These are phyloP conservation scores for Sus cebifrons DNA, from an alignment of 2,797 vertebrate species.

Conservation along the genomic window DNA sequence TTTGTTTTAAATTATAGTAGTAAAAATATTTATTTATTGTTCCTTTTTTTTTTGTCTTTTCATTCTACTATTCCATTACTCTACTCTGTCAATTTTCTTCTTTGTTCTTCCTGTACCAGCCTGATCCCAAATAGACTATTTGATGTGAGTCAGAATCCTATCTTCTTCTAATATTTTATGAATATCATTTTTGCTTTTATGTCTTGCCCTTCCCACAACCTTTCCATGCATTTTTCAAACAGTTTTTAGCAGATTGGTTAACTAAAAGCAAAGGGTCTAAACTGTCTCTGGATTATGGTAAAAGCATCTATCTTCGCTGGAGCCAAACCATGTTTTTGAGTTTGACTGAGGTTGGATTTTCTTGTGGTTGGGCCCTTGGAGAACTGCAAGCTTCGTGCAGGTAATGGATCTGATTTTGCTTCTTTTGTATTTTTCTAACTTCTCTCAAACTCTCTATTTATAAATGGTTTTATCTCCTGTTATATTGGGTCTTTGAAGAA, in stretches of 20 bases:
- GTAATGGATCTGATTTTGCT: not conserved
- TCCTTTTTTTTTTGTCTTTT: not conserved
- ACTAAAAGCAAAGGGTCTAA: not conserved
- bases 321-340: not conserved
- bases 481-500: not conserved
- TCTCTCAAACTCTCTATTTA: not conserved
- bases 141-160: not conserved
- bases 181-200: not conserved
- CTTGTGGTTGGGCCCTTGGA: not conserved
- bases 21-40: not conserved
- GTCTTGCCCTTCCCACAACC: not conserved
- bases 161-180: not conserved
- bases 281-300: not conserved
- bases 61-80: not conserved
- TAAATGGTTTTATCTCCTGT: not conserved
- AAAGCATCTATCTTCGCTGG: not conserved
- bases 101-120: not conserved
- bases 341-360: not conserved
- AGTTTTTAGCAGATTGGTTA: not conserved
- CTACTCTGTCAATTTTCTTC: not conserved
- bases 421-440: not conserved
- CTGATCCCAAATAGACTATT: not conserved
- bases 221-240: not conserved
- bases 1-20: not conserved
- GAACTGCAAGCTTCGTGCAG: not conserved